A percentile compares a stretch with the other conserved stretches of the same genome.
Evolutionary conservation across 2,888 invertebrate genomes (phyloP).

Genomic region (Rambutsinella grinnellia): DNA sequence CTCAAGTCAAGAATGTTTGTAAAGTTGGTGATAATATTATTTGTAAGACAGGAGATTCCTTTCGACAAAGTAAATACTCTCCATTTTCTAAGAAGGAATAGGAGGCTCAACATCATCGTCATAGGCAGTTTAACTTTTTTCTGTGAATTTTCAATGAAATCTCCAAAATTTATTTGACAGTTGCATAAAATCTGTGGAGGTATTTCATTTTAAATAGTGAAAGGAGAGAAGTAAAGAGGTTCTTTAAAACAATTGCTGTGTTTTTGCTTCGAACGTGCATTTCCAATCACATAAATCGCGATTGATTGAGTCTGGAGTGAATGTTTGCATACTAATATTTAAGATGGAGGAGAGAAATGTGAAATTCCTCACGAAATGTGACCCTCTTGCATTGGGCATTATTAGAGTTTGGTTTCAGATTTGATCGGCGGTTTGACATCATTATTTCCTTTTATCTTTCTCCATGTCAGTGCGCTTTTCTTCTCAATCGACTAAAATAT

Average conservation of each 20-base stretch:
- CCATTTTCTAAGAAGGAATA: background rate
- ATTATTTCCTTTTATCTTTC: background rate
- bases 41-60: constrained; percentile 36
- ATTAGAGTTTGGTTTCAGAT: background rate
- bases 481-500: background rate
- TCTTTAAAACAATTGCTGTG: background rate
- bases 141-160: background rate
- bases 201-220: background rate
- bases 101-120: background rate
- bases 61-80: constrained; percentile 22
- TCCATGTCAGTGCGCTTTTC: background rate
- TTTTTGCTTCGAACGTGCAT: background rate
- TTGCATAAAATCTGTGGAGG: background rate
- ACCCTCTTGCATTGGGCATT: no score
- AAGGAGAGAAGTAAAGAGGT: background rate
- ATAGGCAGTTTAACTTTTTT: background rate
- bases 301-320: background rate
- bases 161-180: background rate
- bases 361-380: background rate
- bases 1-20: constrained; percentile 10
- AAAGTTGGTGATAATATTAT: constrained; percentile 22
- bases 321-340: background rate
- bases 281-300: background rate
- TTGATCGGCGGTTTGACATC: background rate
- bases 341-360: background rate